Evolutionary conservation across 2,113 vertebrate genomes (phyloP), one percentile per base, ranked within the genome.

Genomic region (Macrotus californicus): DNA sequence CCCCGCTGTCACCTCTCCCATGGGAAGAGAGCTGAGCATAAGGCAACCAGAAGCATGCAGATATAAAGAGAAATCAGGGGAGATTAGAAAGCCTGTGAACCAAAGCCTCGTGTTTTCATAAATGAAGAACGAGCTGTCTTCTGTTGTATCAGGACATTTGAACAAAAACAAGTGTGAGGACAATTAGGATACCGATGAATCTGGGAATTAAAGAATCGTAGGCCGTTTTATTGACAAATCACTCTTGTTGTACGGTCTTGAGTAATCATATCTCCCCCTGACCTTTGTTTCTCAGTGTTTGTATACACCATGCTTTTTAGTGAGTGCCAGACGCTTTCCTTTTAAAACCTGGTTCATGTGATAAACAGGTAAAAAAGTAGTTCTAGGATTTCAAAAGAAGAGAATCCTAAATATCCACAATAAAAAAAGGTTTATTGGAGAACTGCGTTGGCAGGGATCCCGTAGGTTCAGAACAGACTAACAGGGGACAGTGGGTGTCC

Each of bases 361-460:
- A 77, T 84, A 93, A 91, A 75, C 29, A 84, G 21, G 12, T 87
- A 82, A 89, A 56, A 85, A 82, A 89, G 12, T 48, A 89, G 8
- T 50, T 83, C 12, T n/a, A n/a, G 59, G 39, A 82, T 95, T 96
- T 93, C 22, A 91, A 73, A 82, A 87, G 41, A 24, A 12, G 18
- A 94, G 50, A 66, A n/a, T 67, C n/a, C 70, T 95, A 85, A 87
- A 69, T 48, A 95, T 41, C 24, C 52, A 67, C 46, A 50, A 21
- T 67, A 29, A 87, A 76, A 76, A 79, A 6, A 84, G 0, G 2
- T 29, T 12, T 19, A 24, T 72, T 70, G 43, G 50, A 83, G 91
- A 91, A 59, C 34, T 2, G 59, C 86, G 70, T 64, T 66, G 59
- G 52, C 43, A 52, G 48, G 59, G 92, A 87, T 76, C 50, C 16